Percentiles rank a stretch among this genome's conserved stretches.
phyloP scores from a whole-genome alignment of 1,140 invertebrate genomes.

The Zaprionus ghesquierei region DNA sequence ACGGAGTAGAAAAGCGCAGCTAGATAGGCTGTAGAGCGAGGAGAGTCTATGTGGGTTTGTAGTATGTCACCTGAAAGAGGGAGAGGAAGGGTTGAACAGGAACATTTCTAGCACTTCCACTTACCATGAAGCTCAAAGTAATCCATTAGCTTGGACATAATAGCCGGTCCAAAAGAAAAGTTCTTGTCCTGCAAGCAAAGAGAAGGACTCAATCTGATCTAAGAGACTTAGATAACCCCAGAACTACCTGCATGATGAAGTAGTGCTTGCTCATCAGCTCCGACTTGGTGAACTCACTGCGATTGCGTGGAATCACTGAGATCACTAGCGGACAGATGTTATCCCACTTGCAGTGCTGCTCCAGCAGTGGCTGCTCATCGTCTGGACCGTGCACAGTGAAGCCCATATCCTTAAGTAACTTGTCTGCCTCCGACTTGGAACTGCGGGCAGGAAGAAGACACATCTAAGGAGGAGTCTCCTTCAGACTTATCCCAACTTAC shows the following conservation, averaged over 20 bases:
- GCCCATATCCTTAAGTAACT: slow-evolving; percentile 58
- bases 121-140: slow-evolving; percentile 84
- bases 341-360: slow-evolving; percentile 86
- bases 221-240: background rate
- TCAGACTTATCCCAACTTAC: slow-evolving; percentile 75
- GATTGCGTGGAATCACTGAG: slow-evolving; percentile 84
- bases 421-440: slow-evolving; percentile 62
- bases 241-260: slow-evolving; percentile 84
- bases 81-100: background rate
- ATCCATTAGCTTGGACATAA: slow-evolving; percentile 86
- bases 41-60: slow-evolving; percentile 89
- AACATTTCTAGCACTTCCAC: background rate
- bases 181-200: slow-evolving; percentile 86
- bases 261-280: slow-evolving; percentile 84
- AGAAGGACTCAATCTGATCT: background rate
- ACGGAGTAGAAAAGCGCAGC: slow-evolving; percentile 87
- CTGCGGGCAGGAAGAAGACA: slow-evolving; percentile 16
- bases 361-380: slow-evolving; percentile 77
- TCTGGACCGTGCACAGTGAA: slow-evolving; percentile 72
- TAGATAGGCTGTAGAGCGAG: slow-evolving; percentile 89
- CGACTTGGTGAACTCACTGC: slow-evolving; percentile 72
- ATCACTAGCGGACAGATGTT: slow-evolving; percentile 88
- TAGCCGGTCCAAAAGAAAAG: slow-evolving; percentile 89
- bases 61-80: slow-evolving; percentile 85
- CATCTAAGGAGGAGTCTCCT: too few species aligned